A percentile compares a stretch with the other conserved stretches of the same genome.
phyloP scores from a whole-genome alignment of 1,140 invertebrate genomes.

The Atopsyche davidsoni region DNA sequence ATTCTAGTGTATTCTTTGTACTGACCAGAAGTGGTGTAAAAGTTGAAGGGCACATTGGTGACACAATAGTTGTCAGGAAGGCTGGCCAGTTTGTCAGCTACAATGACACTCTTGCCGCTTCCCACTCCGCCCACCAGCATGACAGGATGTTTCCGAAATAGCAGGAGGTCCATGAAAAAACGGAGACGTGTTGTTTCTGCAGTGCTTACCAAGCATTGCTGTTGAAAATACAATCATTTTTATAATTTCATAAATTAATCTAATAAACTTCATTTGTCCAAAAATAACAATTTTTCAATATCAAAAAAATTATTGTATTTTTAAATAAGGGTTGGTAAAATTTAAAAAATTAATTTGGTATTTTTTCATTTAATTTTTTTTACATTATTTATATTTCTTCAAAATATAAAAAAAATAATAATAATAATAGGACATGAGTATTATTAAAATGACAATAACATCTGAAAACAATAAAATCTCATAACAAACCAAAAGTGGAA shows the following conservation, averaged over 20 bases:
- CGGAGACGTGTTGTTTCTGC: conserved; percentile 82
- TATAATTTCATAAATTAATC: conserved; percentile 1
- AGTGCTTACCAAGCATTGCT: conserved; percentile 80
- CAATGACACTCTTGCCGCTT: conserved; percentile 80
- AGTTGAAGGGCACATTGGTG: conserved; percentile 90
- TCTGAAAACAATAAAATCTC: not conserved
- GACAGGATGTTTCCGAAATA: conserved; percentile 73
- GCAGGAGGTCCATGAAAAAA: conserved; percentile 84
- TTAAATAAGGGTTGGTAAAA: not conserved
- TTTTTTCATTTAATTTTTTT: too few relatives aligned
- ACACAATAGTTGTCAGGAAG: conserved; percentile 74
- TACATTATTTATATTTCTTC: too few relatives aligned
- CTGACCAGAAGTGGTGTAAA: conserved; percentile 85
- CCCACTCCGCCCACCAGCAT: conserved; percentile 89
- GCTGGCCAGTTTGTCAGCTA: conserved; percentile 73
- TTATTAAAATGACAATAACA: not conserved
- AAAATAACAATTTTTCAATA: not conserved
- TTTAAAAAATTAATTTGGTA: too few relatives aligned
- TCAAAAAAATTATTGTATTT: not conserved
- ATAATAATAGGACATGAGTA: not conserved
- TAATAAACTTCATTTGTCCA: not conserved
- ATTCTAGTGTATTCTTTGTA: too few relatives aligned
- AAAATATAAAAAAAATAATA: too few relatives aligned
- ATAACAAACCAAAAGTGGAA: not conserved
- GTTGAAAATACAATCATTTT: conserved; percentile 30